Evolutionary conservation across 1,140 invertebrate genomes (phyloP).

Genomic region (Ctenoplectra terminalis): DNA sequence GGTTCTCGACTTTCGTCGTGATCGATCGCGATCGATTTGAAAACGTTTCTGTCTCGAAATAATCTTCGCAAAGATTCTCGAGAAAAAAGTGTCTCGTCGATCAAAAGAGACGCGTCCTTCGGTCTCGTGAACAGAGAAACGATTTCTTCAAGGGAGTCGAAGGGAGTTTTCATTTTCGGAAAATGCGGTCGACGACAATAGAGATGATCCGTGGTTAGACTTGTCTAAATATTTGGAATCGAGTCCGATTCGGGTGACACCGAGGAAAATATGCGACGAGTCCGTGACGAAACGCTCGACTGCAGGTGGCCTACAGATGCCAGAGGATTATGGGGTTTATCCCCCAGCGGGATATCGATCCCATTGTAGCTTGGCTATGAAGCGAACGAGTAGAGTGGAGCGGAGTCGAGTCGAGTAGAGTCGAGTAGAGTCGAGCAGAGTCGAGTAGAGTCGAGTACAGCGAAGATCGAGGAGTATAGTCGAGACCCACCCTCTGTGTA

Average conservation of each 20-base stretch:
- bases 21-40: slow-evolving; percentile 23
- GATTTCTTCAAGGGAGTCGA: neutral
- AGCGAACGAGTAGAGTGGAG: slow-evolving; percentile 34
- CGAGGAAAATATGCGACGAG: slow-evolving; percentile 73
- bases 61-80: neutral
- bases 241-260: slow-evolving; percentile 58
- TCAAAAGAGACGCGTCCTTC: slow-evolving; percentile 55
- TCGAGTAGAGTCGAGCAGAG: slow-evolving; percentile 16
- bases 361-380: slow-evolving; percentile 75
- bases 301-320: slow-evolving; percentile 83
- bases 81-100: slow-evolving; percentile 22
- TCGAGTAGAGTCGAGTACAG: neutral
- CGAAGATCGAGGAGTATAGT: neutral
- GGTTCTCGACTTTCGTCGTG: slow-evolving; percentile 16
- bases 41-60: neutral
- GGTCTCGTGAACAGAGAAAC: too few species aligned
- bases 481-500: slow-evolving; percentile 5
- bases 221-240: slow-evolving; percentile 79
- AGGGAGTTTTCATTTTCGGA: neutral
- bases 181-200: slow-evolving; percentile 64
- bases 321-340: slow-evolving; percentile 81
- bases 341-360: slow-evolving; percentile 82
- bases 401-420: neutral
- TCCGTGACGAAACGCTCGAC: slow-evolving; percentile 81
- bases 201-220: slow-evolving; percentile 26